Evolutionary conservation across 1,140 invertebrate species (phyloP), one percentile per base, ranked within the genome.

Genomic region (Manduca sexta): DNA sequence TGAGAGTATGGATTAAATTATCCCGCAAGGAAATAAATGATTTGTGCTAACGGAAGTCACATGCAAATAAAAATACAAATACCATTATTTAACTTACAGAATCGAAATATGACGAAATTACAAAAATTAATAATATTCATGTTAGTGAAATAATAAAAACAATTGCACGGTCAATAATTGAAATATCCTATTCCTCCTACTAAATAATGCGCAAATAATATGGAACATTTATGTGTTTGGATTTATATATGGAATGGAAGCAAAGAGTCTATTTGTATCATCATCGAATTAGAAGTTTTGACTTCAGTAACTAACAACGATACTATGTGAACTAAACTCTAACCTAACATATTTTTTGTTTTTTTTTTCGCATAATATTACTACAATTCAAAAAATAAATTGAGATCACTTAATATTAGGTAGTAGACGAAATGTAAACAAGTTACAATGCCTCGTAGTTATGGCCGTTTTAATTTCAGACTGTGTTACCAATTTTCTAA

Each of bases 391-490:
- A 55, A 56, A 60, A 72, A 70, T 58, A 62, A 68, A 69, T 68
- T 73, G 79, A 78, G 76, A 83, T 80, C 74, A 74, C 70, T 71
- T 69, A 73, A 74, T 8, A 26, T 62, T 62, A 52, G 49, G 40
- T 49, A 43, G 63, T 41, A 63, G 65, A 78, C 73, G 38, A 72
- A 76, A 83, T 78, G 74, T 73, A 77, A 80, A 78, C 73, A 76
- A 78, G 74, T 54, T 49, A 46, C 21, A 50, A 58, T 60, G 54
- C 44, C 53, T 52, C 50, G 33, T 35, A 12, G 1, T 43, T 69
- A 64, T 62, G 64, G 61, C 62, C 59, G n/a, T n/a, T 53, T 52
- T 17, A 34, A 53, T 46, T 43, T 38, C 50, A 43, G 53, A 42
- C 48, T 58, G 55, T 49, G 55, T 52, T n/a, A n/a, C n/a, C n/a